Conservation (phyloP, 2,888 invertebrate species). For the Tubulanus polymorphus region DNA sequence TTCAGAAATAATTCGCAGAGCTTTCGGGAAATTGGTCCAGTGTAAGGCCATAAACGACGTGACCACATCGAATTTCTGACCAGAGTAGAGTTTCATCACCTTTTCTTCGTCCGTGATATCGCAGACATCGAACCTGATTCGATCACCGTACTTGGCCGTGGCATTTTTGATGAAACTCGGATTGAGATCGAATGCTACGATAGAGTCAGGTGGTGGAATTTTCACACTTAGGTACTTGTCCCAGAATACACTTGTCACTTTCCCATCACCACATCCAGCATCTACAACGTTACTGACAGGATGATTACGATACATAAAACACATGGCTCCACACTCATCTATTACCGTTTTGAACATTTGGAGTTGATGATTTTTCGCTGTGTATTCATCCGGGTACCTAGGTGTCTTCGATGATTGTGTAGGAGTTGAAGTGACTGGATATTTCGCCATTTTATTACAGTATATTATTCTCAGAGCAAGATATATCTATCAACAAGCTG, state of each 20-base stretch:
- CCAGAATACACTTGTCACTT: background rate
- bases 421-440: background rate
- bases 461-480: background rate
- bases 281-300: background rate
- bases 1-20: background rate
- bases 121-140: background rate
- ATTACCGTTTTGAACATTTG: background rate
- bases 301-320: background rate
- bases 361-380: background rate
- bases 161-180: background rate
- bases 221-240: background rate
- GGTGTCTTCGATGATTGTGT: background rate
- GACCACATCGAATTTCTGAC: background rate
- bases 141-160: background rate
- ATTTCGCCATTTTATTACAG: background rate
- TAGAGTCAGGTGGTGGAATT: background rate
- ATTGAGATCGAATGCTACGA: background rate
- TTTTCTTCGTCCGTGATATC: background rate
- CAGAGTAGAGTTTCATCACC: background rate
- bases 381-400: background rate
- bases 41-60: background rate
- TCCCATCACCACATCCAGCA: background rate
- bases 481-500: background rate
- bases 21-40: background rate
- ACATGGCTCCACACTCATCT: background rate